phyloP scores from a whole-genome alignment of 1,140 invertebrate genomes.

The Stenopsyche tienmushanensis region DNA sequence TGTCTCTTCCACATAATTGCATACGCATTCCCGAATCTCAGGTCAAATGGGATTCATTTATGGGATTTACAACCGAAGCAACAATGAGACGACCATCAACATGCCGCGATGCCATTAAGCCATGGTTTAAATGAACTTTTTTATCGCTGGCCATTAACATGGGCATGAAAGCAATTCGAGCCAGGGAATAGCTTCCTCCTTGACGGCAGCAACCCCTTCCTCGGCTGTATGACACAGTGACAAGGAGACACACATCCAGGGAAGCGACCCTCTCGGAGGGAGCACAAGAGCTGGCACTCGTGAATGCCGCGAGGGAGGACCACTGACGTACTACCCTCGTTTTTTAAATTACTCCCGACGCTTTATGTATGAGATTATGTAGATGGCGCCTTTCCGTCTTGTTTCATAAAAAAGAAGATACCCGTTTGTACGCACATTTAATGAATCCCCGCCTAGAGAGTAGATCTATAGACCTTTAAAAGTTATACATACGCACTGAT shows the following conservation, averaged over 20 bases:
- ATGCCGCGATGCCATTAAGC: conserved; percentile 11
- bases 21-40: no score
- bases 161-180: conserved; percentile 28
- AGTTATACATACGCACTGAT: no score
- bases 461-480: no score
- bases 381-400: conserved; percentile 21
- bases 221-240: conserved; percentile 36
- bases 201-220: conserved; percentile 23
- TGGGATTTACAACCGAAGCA: no score
- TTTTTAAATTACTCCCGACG: conserved; percentile 33
- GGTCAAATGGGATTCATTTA: no score
- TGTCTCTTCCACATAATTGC: no score
- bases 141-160: conserved; percentile 26
- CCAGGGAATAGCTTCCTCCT: conserved; percentile 26
- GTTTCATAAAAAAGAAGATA: conserved; percentile 7
- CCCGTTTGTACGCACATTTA: not conserved
- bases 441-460: no score
- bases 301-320: conserved; percentile 3
- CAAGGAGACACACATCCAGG: conserved; percentile 39
- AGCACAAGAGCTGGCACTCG: not conserved
- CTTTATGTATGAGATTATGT: conserved; percentile 24
- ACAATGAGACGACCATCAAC: no score
- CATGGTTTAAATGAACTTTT: conserved; percentile 11
- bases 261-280: conserved; percentile 8
- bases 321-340: conserved; percentile 40